A percentile compares a stretch with the other conserved stretches of the same genome.
phyloP scores from a whole-genome alignment of 2,797 vertebrate genomes.

The Coendou prehensilis region DNA sequence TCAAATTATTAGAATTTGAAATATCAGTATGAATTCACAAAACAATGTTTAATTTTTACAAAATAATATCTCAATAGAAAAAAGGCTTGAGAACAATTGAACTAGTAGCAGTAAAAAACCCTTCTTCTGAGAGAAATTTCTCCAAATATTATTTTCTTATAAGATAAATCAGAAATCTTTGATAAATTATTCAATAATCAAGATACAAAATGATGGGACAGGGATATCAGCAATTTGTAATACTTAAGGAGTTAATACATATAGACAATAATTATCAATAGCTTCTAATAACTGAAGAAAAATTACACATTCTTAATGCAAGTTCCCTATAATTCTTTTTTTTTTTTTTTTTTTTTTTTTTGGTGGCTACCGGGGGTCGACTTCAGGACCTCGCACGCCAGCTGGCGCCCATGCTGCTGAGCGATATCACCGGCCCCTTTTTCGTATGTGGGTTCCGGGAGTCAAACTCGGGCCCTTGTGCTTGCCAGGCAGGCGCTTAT shows the following conservation, averaged over 20 bases:
- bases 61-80: background rate
- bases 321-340: background rate
- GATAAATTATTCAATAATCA: background rate
- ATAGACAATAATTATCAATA: background rate
- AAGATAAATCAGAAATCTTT: background rate
- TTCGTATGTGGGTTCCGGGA: no score
- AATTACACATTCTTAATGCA: background rate
- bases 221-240: background rate
- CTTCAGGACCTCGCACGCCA: no score
- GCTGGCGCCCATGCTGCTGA: no score
- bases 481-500: no score
- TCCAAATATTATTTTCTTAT: background rate
- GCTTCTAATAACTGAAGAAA: background rate
- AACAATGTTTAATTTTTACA: background rate
- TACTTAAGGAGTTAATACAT: background rate
- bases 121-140: background rate
- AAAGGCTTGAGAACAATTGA: background rate
- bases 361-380: no score
- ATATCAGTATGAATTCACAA: background rate
- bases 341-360: no score
- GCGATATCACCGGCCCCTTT: no score
- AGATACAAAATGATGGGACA: background rate
- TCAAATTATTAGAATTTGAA: constrained; percentile 7
- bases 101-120: background rate
- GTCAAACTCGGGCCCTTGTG: no score